Evolutionary conservation across 2,797 vertebrate genomes (phyloP).

Genomic region (Sebastes steindachneri): DNA sequence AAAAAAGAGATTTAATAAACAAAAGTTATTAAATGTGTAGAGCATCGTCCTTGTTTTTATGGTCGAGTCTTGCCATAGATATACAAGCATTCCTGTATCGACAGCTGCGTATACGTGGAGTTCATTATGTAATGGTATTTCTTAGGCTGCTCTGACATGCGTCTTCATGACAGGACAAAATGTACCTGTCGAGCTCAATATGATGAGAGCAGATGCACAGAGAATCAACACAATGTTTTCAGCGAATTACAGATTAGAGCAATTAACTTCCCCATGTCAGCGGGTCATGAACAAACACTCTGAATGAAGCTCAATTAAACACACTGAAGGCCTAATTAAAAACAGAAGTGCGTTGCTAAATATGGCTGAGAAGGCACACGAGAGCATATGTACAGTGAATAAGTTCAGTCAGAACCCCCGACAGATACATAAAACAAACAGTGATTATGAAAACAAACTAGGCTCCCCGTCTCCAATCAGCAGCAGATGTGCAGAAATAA

Average conservation of each 20-base stretch:
- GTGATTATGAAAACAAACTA: constrained; percentile 63
- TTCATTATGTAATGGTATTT: neutral
- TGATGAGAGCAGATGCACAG: neutral
- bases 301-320: neutral
- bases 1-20: neutral
- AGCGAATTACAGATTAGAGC: neutral
- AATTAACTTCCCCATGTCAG: neutral
- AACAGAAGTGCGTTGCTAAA: neutral
- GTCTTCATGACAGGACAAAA: neutral
- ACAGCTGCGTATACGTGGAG: neutral
- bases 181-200: neutral
- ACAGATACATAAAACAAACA: constrained; percentile 57
- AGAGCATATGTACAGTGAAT: neutral
- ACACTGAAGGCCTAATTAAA: constrained; percentile 5
- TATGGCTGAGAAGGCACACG: neutral
- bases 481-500: constrained; percentile 67
- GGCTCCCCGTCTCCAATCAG: constrained; percentile 49
- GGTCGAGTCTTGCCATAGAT: neutral
- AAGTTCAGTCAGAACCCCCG: constrained; percentile 23
- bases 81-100: neutral
- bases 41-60: neutral
- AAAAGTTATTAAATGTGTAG: neutral
- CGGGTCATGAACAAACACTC: constrained; percentile 12
- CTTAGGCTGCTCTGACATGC: constrained; percentile 1
- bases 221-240: neutral